Percentiles rank a stretch among this genome's conserved stretches.
Conservation (phyloP, 2,113 vertebrate species). For the Sander lucioperca region DNA sequence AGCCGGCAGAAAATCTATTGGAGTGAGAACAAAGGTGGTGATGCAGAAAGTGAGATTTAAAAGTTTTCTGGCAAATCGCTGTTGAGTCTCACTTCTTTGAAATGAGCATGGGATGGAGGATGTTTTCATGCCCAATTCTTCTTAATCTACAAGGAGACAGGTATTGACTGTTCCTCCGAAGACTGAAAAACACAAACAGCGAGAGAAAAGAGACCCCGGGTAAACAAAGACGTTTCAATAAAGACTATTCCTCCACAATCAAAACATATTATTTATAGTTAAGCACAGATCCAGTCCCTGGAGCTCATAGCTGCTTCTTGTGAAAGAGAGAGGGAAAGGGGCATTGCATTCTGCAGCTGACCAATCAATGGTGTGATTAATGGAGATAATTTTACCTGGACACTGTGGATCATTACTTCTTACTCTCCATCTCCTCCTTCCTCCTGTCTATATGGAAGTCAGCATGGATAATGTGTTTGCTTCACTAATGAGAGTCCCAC, state of each 20-base stretch:
- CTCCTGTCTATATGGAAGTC: slow-evolving; percentile 46
- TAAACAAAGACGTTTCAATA: too few species aligned
- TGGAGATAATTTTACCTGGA: slow-evolving; percentile 83
- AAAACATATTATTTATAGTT: slow-evolving; percentile 64
- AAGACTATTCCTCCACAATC: slow-evolving; percentile 33
- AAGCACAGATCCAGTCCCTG: slow-evolving; percentile 22
- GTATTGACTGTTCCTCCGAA: slow-evolving; percentile 58
- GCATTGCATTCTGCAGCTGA: slow-evolving; percentile 50
- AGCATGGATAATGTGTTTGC: slow-evolving; percentile 61
- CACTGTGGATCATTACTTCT: slow-evolving; percentile 78
- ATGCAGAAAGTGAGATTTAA: slow-evolving; percentile 45
- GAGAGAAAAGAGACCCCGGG: slow-evolving; percentile 16
- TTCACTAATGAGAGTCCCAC: slow-evolving; percentile 70
- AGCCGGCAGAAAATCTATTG: slow-evolving; percentile 32
- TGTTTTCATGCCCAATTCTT: slow-evolving; percentile 56
- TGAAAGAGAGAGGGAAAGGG: slow-evolving; percentile 27
- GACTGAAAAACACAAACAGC: slow-evolving; percentile 52
- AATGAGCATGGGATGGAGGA: slow-evolving; percentile 24
- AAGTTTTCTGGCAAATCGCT: slow-evolving; percentile 43
- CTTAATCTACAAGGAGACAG: slow-evolving; percentile 62
- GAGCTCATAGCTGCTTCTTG: slow-evolving; percentile 30
- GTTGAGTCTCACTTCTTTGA: slow-evolving; percentile 27
- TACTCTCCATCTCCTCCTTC: slow-evolving; percentile 59
- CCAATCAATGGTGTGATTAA: slow-evolving; percentile 84
- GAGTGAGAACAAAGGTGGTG: slow-evolving; percentile 15